Percentiles rank a stretch among this genome's conserved stretches.
These are phyloP conservation scores for Microcebus murinus DNA, from an alignment of 2,113 vertebrate species.

Conservation along the genomic window DNA sequence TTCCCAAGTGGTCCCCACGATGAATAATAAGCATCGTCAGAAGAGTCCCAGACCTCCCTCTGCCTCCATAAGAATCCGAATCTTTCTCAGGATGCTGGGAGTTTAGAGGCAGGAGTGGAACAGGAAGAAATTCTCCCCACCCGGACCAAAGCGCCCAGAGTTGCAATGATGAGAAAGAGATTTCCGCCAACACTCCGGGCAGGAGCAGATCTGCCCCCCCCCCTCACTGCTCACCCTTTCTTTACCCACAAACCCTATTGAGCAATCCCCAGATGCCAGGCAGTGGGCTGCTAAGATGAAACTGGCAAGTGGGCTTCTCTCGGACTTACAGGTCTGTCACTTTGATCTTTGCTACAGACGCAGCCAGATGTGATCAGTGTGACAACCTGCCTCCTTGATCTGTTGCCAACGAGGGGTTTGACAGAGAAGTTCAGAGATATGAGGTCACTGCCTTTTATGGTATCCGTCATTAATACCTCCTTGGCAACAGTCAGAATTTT, in stretches of 20 bases:
- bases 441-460: conserved; percentile 79
- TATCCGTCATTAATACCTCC: conserved; percentile 81
- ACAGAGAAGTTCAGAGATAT: conserved; percentile 71
- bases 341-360: conserved; percentile 74
- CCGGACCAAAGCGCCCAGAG: neutral
- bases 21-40: neutral
- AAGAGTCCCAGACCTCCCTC: neutral
- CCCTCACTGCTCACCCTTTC: neutral
- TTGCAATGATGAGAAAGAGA: neutral
- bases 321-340: conserved; percentile 42
- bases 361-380: conserved; percentile 73
- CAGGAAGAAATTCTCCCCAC: neutral
- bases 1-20: neutral
- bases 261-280: neutral
- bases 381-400: conserved; percentile 82
- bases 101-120: no score
- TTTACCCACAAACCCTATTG: neutral
- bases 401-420: conserved; percentile 81
- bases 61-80: neutral
- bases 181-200: neutral
- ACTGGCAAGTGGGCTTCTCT: neutral
- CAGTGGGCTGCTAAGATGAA: neutral
- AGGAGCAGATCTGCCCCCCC: no score
- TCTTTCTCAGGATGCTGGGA: neutral
- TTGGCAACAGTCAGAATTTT: conserved; percentile 78